Conservation (phyloP, 2,113 vertebrate species). For the Chamaetylas fuelleborni region DNA sequence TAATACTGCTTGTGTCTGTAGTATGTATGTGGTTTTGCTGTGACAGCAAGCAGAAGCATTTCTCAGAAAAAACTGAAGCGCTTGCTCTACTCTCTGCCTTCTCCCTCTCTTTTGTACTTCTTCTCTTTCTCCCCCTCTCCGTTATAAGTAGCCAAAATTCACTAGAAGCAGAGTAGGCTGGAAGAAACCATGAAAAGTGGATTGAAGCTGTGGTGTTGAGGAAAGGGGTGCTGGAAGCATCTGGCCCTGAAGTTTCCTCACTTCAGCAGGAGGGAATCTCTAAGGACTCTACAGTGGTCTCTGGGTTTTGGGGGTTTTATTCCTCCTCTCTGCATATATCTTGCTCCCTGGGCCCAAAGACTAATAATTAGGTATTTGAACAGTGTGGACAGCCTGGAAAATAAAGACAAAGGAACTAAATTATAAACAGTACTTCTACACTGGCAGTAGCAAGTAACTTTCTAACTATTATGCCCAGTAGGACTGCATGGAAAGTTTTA, state of each 20-base stretch:
- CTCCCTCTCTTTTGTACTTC: accelerated
- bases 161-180: background rate
- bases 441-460: background rate
- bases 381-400: background rate
- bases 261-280: background rate
- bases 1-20: background rate
- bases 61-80: background rate
- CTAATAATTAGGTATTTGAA: background rate
- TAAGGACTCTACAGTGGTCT: background rate
- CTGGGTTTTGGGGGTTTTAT: background rate
- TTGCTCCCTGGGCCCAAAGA: background rate
- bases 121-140: background rate
- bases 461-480: background rate
- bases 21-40: accelerated
- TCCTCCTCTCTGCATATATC: accelerated
- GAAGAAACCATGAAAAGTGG: background rate
- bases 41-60: background rate
- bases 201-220: background rate
- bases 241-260: background rate
- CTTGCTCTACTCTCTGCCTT: background rate
- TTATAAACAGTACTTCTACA: background rate
- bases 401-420: background rate
- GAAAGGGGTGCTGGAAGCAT: background rate
- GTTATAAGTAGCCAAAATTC: background rate
- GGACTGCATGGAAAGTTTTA: background rate